Evolutionary conservation across 2,888 invertebrate genomes (phyloP), one percentile per base, ranked within the genome.

Genomic region (Coremacera marginata): DNA sequence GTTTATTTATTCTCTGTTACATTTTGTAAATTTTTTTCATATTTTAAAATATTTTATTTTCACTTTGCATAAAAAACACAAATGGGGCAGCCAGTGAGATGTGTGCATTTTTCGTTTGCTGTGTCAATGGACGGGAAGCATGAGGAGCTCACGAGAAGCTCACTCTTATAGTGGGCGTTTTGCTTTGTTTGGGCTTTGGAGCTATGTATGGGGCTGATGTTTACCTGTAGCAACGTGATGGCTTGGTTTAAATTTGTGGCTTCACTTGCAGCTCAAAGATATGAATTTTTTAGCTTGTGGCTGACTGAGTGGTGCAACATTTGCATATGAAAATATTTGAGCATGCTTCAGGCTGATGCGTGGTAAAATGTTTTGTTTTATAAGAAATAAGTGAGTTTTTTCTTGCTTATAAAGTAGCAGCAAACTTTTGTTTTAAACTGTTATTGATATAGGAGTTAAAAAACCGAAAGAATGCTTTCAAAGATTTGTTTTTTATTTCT

Each of bases 131-230:
- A 3, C 0, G 7, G 16, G 7, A 1, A 31, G 16, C 11, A 11
- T 25, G 22, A 22, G 25, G 8, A 3, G 16, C 37, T n/a, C n/a
- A n/a, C n/a, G n/a, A n/a, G 34, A 25, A 5, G 31, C 5, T 49
- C 44, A 14, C n/a, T 25, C 5, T 31, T 60, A 8, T 19, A 5
- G 22, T 44, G 37, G 25, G 44, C 44, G 25, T 34, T 3, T 44
- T 8, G 5, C 37, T 25, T 63, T 7, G 62, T 60, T 27, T 70
- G 76, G 8, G 25, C 51, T n/a, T 74, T 16, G 75, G 79, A 75
- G 80, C 76, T 78, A 78, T 74, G 82, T 76, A 27, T 63, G 75
- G 31, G 34, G 22, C 37, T 78, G 73, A 51, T 70, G 52, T 37
- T 62, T 77, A 67, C 62, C 34, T 71, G 70, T 68, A 60, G 75